phyloP scores from a whole-genome alignment of 1,140 invertebrate species.

The Solenopsis fugax region DNA sequence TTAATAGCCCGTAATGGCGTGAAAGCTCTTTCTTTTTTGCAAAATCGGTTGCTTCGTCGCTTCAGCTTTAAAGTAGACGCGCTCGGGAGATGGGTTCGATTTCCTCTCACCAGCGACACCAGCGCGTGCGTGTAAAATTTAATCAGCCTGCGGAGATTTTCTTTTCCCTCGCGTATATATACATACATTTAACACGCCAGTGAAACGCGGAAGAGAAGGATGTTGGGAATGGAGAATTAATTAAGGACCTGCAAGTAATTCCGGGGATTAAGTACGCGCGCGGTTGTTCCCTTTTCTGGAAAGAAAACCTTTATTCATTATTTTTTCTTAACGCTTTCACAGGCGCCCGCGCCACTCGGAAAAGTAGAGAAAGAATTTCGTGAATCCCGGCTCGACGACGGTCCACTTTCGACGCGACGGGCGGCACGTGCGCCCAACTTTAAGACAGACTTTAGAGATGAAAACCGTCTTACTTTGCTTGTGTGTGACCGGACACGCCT shows the following conservation, averaged over 20 bases:
- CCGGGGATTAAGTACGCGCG: conserved; percentile 40
- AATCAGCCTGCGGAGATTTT: conserved; percentile 35
- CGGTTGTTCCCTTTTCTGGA: background rate
- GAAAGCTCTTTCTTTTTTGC: background rate
- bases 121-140: conserved; percentile 30
- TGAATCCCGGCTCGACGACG: background rate
- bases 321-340: background rate
- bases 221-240: conserved; percentile 46
- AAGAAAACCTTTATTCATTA: background rate
- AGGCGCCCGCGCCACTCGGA: background rate
- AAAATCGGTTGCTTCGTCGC: background rate
- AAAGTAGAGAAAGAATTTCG: background rate
- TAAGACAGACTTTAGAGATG: background rate
- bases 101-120: background rate
- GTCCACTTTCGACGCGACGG: background rate
- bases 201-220: conserved; percentile 7
- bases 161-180: background rate
- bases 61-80: background rate
- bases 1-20: too few relatives aligned
- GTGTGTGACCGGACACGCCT: background rate
- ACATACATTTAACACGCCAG: background rate
- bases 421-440: background rate
- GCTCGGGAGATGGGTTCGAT: background rate
- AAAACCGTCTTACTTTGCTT: background rate
- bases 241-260: conserved; percentile 49